Base-by-base conservation (phyloP, 2,113 vertebrate genomes). In the Atherinomorus stipes region DNA sequence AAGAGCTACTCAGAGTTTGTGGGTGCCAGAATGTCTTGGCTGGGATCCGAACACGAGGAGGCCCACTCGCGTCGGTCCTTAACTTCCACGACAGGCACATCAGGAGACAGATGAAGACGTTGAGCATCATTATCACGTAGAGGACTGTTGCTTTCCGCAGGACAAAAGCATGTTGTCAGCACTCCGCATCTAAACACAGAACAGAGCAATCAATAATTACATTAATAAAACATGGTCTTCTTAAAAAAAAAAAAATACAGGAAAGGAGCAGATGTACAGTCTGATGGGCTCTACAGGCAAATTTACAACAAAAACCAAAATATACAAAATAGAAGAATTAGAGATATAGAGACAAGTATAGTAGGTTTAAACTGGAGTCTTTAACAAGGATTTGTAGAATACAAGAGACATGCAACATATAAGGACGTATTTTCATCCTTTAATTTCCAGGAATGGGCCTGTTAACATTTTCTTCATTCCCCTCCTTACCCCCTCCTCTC, bases 101-200 rank as follows among this genome's bases (percentile, higher is more conserved):
- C 40, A 98, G 90, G 59, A 98, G 74, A 80, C 96, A 97, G 85
- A 96, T 90, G 76, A 96, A 94, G 85, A 96, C 78, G 83, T 96
- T 97, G 76, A 96, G 80, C 91, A 93, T 94, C 94, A 96, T 94
- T 76, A 96, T 79, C 89, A 94, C 71, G 70, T 94, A 95, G 88
- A 97, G 74, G 85, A 95, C 37, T 82, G 92, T 95, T 77, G 92
- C 77, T 86, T 92, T 97, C 81, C 91, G 84, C 93, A 90, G 86
- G 92, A 89, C 92, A 92, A 78, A 76, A 90, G 90, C 97, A 97
- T 96, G 86, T 93, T 94, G 94, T 90, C 31, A 28, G 56, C 60
- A 16, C 65, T 63, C 37, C 25, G 70, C 42, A 64, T 66, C 92
- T 91, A 3, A 10, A 94, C 91, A 90, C 65, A 83, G 15, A 49